These are phyloP conservation scores for Patiria pectinifera DNA, from an alignment of 53 echinoderm and acorn worm genomes.

Conservation along the genomic window DNA sequence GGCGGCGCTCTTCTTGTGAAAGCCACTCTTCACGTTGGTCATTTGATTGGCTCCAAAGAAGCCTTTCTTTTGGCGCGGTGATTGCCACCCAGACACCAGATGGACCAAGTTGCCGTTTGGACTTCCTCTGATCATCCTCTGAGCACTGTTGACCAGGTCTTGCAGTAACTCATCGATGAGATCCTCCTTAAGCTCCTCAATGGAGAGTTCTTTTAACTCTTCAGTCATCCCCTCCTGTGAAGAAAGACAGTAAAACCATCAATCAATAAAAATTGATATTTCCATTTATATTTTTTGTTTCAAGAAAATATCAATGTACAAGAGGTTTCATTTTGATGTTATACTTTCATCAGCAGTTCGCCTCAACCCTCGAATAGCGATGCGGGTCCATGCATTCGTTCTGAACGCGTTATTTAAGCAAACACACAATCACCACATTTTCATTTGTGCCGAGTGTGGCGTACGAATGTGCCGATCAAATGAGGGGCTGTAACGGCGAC, in stretches of 20 bases:
- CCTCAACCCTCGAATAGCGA: too few relatives aligned
- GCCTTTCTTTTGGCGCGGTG: background rate
- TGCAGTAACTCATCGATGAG: background rate
- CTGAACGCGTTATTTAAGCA: too few relatives aligned
- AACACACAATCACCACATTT: too few relatives aligned
- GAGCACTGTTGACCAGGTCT: background rate
- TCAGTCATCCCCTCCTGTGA: background rate
- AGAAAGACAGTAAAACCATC: background rate
- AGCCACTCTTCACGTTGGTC: slow-evolving; percentile 24
- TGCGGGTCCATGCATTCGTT: too few relatives aligned
- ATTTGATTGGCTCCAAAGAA: background rate
- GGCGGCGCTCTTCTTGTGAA: background rate
- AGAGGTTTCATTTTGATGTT: too few relatives aligned
- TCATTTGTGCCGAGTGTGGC: too few relatives aligned
- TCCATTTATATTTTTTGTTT: too few relatives aligned
- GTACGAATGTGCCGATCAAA: too few relatives aligned
- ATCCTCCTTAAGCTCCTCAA: background rate
- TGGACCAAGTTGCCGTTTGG: background rate
- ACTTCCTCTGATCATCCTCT: background rate
- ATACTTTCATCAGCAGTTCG: too few relatives aligned
- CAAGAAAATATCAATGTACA: too few relatives aligned
- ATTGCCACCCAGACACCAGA: background rate
- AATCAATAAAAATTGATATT: too few relatives aligned
- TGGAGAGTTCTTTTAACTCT: background rate
- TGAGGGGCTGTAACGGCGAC: too few relatives aligned